These are phyloP conservation scores for Poecile montanus DNA, from an alignment of 2,797 vertebrate genomes.

Conservation along the genomic window DNA sequence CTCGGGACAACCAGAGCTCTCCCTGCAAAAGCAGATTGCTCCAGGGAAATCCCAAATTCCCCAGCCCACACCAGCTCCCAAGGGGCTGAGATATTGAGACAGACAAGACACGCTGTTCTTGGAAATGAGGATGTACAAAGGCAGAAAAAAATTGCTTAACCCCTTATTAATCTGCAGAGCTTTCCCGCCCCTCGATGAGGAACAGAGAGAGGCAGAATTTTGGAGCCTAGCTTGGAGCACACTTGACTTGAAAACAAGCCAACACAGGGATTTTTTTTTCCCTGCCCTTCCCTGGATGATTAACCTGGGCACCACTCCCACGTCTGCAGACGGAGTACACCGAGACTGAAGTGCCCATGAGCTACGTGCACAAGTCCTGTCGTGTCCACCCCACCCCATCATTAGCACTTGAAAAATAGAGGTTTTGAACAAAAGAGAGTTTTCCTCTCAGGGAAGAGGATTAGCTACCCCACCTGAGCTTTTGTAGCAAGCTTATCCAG, in stretches of 20 bases:
- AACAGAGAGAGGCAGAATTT: not conserved
- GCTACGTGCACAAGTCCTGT: not conserved
- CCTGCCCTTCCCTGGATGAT: not conserved
- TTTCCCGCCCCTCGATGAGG: not conserved
- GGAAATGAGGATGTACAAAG: not conserved
- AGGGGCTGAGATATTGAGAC: rapidly evolving
- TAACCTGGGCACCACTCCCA: conserved; percentile 6
- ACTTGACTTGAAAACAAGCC: not conserved
- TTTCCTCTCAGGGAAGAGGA: not conserved
- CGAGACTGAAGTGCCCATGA: not conserved
- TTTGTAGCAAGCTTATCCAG: not conserved
- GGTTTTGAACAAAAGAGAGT: not conserved
- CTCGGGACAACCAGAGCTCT: not conserved
- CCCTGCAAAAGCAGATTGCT: not conserved
- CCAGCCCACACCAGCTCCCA: not conserved
- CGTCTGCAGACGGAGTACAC: not conserved
- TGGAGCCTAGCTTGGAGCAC: not conserved
- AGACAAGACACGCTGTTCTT: not conserved
- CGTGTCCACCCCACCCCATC: not conserved
- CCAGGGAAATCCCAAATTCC: not conserved
- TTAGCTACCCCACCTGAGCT: not conserved
- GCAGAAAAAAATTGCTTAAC: not conserved
- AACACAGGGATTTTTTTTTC: not conserved
- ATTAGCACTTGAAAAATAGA: not conserved
- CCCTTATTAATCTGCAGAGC: not conserved